phyloP scores from a whole-genome alignment of 2,797 vertebrate species.

The Phylloscopus collybita region DNA sequence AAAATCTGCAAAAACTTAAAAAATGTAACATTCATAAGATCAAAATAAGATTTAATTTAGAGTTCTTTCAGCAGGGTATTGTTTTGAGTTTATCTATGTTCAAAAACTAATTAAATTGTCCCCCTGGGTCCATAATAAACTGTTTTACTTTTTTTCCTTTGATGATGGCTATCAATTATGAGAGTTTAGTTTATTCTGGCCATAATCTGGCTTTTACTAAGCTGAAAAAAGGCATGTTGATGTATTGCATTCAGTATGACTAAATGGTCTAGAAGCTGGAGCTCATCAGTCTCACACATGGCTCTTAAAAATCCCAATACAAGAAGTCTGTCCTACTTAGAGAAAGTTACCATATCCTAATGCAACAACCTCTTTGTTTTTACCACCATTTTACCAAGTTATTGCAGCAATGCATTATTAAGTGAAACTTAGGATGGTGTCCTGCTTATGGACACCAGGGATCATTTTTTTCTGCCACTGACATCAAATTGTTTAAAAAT shows the following conservation, averaged over 20 bases:
- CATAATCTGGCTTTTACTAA: neutral
- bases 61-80: neutral
- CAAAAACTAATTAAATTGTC: neutral
- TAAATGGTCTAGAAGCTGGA: neutral
- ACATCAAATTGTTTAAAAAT: neutral
- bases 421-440: neutral
- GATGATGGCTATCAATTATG: neutral
- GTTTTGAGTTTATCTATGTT: neutral
- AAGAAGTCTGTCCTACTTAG: neutral
- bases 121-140: neutral
- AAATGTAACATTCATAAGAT: neutral
- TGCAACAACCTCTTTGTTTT: neutral
- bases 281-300: rapidly evolving
- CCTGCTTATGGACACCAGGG: neutral
- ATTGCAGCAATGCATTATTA: neutral
- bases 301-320: neutral
- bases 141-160: neutral
- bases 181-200: neutral
- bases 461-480: neutral
- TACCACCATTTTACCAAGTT: neutral
- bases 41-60: conserved; percentile 1
- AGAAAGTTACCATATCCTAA: neutral
- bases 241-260: neutral
- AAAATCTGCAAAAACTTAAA: neutral
- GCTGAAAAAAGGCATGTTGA: neutral